Percentiles rank a stretch among this genome's conserved stretches.
These are phyloP conservation scores for Caenorhabditis doughertyi DNA, from an alignment of 2,888 invertebrate genomes.

Conservation along the genomic window DNA sequence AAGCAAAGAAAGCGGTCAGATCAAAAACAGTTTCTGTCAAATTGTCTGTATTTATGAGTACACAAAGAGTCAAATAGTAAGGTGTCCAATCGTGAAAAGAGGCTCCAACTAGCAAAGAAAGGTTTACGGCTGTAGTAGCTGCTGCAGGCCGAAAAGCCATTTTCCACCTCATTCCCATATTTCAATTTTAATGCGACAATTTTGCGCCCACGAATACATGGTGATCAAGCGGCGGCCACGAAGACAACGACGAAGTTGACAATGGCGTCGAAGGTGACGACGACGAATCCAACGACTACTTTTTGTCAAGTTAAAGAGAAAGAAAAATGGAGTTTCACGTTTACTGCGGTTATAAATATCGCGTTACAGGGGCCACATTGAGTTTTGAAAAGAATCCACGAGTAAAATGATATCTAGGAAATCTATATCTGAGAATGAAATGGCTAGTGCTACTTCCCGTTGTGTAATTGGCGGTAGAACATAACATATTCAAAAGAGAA, in stretches of 20 bases:
- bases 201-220: conserved; percentile 53
- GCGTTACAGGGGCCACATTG: background rate
- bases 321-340: background rate
- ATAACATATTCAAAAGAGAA: conserved; percentile 9
- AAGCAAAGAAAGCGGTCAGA: conserved; percentile 20
- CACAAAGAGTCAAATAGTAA: conserved; percentile 25
- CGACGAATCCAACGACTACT: background rate
- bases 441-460: conserved; percentile 4
- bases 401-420: too few species aligned
- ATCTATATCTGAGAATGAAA: too few species aligned
- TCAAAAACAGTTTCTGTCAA: conserved; percentile 26
- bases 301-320: background rate
- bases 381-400: background rate
- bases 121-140: conserved; percentile 4
- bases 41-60: conserved; percentile 38
- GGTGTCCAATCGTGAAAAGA: conserved; percentile 12
- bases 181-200: conserved; percentile 64
- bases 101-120: conserved; percentile 1
- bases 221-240: conserved; percentile 38
- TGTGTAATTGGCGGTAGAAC: background rate
- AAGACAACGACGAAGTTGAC: background rate
- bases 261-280: background rate
- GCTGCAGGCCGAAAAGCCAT: conserved; percentile 36
- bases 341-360: background rate
- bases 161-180: conserved; percentile 64